These are phyloP conservation scores for Dendrolimus kikuchii DNA, from an alignment of 1,140 invertebrate species.

Conservation along the genomic window DNA sequence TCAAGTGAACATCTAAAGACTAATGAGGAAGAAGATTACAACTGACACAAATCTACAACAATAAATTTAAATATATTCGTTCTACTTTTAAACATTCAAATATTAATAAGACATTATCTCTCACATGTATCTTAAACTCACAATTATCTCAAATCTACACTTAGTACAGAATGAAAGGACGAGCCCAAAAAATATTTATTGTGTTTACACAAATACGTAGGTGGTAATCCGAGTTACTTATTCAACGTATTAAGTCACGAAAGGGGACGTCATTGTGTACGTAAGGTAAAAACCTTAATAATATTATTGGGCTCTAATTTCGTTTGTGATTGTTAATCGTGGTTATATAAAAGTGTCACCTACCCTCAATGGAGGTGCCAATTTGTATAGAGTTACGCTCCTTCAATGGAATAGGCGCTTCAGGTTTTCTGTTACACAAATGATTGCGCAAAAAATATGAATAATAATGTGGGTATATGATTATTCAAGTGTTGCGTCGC, in stretches of 20 bases:
- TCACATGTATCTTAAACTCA: conserved; percentile 27
- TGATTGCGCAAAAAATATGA: conserved; percentile 14
- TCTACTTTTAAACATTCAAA: conserved; percentile 10
- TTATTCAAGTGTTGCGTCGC: conserved; percentile 42
- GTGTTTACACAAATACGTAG: conserved; percentile 67
- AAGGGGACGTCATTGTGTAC: conserved; percentile 31
- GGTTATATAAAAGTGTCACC: conserved; percentile 57
- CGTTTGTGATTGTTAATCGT: conserved; percentile 56
- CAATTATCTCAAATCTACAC: conserved; percentile 36
- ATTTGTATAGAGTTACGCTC: conserved; percentile 47
- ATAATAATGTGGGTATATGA: conserved; percentile 32
- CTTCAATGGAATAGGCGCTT: conserved; percentile 24
- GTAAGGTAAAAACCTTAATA: conserved; percentile 44
- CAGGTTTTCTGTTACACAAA: conserved; percentile 38
- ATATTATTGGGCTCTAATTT: conserved; percentile 69
- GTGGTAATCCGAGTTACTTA: conserved; percentile 55
- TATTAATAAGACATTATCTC: conserved; percentile 18
- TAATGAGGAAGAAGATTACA: too few relatives aligned
- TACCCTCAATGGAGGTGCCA: conserved; percentile 41
- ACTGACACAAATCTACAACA: not conserved
- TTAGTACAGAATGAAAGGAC: conserved; percentile 27
- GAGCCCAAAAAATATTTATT: conserved; percentile 58
- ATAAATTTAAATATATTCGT: conserved; percentile 21
- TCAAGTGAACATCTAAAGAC: too few relatives aligned
- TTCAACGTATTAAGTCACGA: conserved; percentile 32